Evolutionary conservation across 2,113 vertebrate species (phyloP).

Genomic region (Syngnathus scovelli): DNA sequence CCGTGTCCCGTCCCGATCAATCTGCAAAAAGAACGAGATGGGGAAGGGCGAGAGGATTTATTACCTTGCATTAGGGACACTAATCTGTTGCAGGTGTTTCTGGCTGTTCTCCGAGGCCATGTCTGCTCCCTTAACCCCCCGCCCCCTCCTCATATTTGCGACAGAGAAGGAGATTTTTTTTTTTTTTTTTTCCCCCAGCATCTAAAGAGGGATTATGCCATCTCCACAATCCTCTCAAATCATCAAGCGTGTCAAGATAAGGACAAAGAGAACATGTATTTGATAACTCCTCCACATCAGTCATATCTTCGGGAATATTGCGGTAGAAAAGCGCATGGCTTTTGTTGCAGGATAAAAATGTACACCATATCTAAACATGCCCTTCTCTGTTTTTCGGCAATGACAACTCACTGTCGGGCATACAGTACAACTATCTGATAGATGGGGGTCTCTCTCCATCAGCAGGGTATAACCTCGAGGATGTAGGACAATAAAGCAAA

Average conservation of each 20-base stretch:
- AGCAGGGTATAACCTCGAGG: conserved; percentile 43
- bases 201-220: conserved; percentile 25
- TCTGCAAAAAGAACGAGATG: conserved; percentile 35
- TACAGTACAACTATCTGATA: conserved; percentile 13
- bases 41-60: conserved; percentile 71
- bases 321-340: conserved; percentile 3
- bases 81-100: conserved; percentile 82
- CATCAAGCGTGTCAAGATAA: conserved; percentile 31
- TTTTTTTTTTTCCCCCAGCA: neutral
- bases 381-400: conserved; percentile 23
- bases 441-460: conserved; percentile 12
- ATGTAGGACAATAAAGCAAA: conserved; percentile 41
- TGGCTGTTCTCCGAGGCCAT: conserved; percentile 64
- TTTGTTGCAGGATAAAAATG: too few relatives aligned
- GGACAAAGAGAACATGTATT: conserved; percentile 23
- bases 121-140: conserved; percentile 32
- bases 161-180: conserved; percentile 26
- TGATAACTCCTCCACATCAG: conserved; percentile 13
- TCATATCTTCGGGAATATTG: conserved; percentile 3
- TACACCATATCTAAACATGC: neutral
- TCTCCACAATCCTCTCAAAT: conserved; percentile 32
- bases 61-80: conserved; percentile 70
- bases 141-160: conserved; percentile 31
- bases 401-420: conserved; percentile 28
- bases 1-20: conserved; percentile 6